Evolutionary conservation across 2,888 invertebrate species (phyloP).

Genomic region (Leptodirus hochenwartii): DNA sequence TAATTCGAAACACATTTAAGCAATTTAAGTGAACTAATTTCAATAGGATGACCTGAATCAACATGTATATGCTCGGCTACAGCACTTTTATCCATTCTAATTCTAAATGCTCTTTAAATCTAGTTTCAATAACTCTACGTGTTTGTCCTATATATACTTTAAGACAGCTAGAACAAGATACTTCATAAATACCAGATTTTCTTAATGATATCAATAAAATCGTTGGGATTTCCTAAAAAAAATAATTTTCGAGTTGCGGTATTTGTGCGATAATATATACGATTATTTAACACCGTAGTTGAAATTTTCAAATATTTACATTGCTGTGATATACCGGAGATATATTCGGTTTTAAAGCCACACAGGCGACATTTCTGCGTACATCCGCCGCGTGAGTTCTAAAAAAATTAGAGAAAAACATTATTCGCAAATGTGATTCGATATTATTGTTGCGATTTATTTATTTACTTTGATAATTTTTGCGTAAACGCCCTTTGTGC

Average conservation of each 20-base stretch:
- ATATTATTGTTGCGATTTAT: conserved; percentile 8
- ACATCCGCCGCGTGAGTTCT: conserved; percentile 63
- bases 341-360: conserved; percentile 17
- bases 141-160: no score
- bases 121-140: no score
- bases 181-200: no score
- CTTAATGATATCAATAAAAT: conserved; percentile 7
- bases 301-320: not conserved
- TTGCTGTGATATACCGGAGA: not conserved
- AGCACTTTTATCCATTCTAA: no score
- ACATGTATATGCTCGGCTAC: no score
- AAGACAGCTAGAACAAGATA: no score
- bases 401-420: conserved; percentile 14
- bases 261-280: conserved; percentile 17
- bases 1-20: no score
- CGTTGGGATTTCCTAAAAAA: conserved; percentile 4
- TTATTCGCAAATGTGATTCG: conserved; percentile 7
- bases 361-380: conserved; percentile 45
- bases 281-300: conserved; percentile 12
- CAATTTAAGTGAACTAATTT: no score
- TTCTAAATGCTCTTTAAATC: no score
- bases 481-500: conserved; percentile 53
- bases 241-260: conserved; percentile 4
- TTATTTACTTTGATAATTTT: conserved; percentile 42
- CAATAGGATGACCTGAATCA: no score